Base-by-base conservation (phyloP, 2,113 vertebrate genomes). In the Sakesphorus luctuosus region DNA sequence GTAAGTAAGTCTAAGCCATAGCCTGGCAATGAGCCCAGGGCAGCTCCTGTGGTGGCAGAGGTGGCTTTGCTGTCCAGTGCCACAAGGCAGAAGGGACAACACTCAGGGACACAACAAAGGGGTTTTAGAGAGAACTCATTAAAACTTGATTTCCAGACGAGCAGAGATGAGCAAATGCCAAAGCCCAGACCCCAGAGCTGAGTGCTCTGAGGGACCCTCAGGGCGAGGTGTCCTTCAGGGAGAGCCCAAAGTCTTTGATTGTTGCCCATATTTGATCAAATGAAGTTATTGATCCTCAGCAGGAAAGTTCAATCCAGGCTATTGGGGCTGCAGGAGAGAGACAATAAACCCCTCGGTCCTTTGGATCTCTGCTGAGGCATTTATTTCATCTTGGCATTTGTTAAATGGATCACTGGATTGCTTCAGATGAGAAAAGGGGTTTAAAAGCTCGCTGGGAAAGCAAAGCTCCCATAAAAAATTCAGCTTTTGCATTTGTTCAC, bases 331-430 rank as follows among this genome's bases (percentile, higher is more conserved):
- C 38, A 40, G 43, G 94, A 94, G 83, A 25, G 76, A 85, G 25
- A 97, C 93, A 97, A 97, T 96, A 95, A 96, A 95, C 95, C 72
- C 66, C 44, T 47, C 5, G 0, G 47, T 89, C 85, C 90, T 89
- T 96, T 89, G 96, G 90, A 97, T 97, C 92, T 96, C 97, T 72
- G 90, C 87, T 68, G 90, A 96, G 96, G 97, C 96, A 90, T 96
- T 97, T 97, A 91, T 96, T 97, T 97, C 96, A 92, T 97, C 96
- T 84, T 97, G 97, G 95, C 97, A 96, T 96, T 97, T 97, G 92
- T 96, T 94, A 94, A 97, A 96, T 78, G 80, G 75, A 97, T 94
- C 94, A 47, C 43, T 46, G 90, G 94, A 96, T 95, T 93, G 93
- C 94, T 97, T 93, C 82, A 94, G 96, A 96, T 90, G 94, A 97